phyloP scores from a whole-genome alignment of 1,140 invertebrate species.

The Eueides isabella region DNA sequence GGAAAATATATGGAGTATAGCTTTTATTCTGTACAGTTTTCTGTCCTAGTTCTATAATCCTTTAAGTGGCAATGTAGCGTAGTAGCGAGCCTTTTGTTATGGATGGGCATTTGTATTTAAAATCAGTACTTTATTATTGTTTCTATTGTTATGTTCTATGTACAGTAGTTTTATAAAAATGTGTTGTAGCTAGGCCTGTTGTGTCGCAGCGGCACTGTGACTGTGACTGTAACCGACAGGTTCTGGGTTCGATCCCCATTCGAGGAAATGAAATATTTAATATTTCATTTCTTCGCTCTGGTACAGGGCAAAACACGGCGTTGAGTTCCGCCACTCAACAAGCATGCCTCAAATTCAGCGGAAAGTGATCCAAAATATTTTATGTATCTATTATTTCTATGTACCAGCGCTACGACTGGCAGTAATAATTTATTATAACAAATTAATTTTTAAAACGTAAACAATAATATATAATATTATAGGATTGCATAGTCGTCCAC shows the following conservation, averaged over 20 bases:
- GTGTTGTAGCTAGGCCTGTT: no score
- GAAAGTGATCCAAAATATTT: no score
- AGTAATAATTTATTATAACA: background rate
- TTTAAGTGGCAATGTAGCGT: constrained; percentile 10
- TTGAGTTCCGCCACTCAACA: no score
- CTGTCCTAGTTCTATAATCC: constrained; percentile 15
- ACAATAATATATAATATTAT: background rate
- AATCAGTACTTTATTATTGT: constrained; percentile 2
- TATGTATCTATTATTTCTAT: no score
- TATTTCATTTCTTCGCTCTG: no score
- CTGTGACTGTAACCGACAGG: no score
- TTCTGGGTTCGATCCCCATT: no score
- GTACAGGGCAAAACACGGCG: no score
- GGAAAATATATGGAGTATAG: constrained; percentile 10
- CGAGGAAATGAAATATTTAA: no score
- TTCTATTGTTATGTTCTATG: background rate
- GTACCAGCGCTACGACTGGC: no score
- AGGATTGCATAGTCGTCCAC: background rate
- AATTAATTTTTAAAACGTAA: background rate
- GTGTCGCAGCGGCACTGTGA: no score
- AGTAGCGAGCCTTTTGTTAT: background rate
- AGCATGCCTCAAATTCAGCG: no score
- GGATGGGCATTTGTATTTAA: background rate
- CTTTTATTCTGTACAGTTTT: constrained; percentile 24
- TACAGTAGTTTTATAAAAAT: background rate